Percentiles rank a stretch among this genome's conserved stretches.
These are phyloP conservation scores for Rhabdomys pumilio DNA, from an alignment of 2,797 vertebrate species.

Conservation along the genomic window DNA sequence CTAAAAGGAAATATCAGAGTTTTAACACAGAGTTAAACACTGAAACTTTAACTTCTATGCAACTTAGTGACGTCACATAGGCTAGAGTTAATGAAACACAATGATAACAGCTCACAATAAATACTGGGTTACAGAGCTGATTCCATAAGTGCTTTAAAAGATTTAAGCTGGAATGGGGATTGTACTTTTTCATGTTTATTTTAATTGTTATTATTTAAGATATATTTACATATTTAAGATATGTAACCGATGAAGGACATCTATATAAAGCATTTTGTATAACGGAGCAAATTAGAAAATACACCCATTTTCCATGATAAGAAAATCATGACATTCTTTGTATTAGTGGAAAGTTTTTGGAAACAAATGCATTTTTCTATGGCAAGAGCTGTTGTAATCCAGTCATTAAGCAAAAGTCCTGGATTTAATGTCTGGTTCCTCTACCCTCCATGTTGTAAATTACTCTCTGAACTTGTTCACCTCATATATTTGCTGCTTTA, in stretches of 20 bases:
- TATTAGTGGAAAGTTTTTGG: not conserved
- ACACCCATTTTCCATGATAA: not conserved
- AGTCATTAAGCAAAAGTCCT: not conserved
- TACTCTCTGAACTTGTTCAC: not conserved
- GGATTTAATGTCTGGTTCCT: not conserved
- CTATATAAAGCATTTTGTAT: not conserved
- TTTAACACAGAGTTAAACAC: not conserved
- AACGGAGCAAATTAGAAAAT: not conserved
- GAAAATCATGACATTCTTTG: not conserved
- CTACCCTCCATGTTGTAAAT: not conserved
- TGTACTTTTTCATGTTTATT: not conserved
- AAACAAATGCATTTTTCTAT: not conserved
- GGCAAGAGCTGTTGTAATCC: not conserved
- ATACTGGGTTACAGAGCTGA: not conserved
- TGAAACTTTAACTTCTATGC: not conserved
- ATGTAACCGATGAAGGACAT: not conserved
- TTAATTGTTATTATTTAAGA: not conserved
- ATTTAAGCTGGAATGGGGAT: not conserved
- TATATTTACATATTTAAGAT: not conserved
- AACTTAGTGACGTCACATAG: not conserved
- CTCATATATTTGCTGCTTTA: not conserved
- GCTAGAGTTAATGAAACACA: not conserved
- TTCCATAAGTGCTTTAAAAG: not conserved
- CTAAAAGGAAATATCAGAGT: not conserved
- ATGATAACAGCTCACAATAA: not conserved